These are phyloP conservation scores for Characodon lateralis DNA, from an alignment of 2,797 vertebrate genomes.

Conservation along the genomic window DNA sequence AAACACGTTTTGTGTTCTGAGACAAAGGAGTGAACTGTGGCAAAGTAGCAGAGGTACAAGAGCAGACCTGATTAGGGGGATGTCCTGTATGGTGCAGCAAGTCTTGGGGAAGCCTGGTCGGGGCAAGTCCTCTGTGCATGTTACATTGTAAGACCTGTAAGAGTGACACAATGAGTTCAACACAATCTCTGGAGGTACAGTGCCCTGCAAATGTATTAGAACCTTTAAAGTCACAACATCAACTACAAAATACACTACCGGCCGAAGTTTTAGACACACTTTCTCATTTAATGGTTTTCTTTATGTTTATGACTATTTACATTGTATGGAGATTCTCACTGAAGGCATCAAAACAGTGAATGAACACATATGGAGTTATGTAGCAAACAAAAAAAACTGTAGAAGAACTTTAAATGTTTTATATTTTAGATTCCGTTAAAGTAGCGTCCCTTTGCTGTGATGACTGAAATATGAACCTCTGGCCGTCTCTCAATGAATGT, in stretches of 20 bases:
- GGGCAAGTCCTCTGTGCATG: constrained; percentile 86
- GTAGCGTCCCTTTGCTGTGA: too few species aligned
- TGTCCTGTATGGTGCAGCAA: constrained; percentile 91
- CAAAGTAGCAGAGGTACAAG: background rate
- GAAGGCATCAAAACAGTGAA: too few species aligned
- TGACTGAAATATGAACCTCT: too few species aligned
- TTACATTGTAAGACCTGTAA: constrained; percentile 89
- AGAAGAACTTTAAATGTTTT: too few species aligned
- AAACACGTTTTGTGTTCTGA: constrained; percentile 33
- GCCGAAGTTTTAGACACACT: too few species aligned
- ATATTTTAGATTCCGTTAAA: too few species aligned
- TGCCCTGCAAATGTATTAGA: background rate
- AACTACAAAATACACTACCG: background rate
- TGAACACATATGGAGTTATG: too few species aligned
- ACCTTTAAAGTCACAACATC: background rate
- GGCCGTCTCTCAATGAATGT: too few species aligned
- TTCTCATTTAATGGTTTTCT: too few species aligned
- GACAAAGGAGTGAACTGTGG: constrained; percentile 26
- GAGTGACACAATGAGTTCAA: constrained; percentile 22
- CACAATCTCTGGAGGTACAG: background rate
- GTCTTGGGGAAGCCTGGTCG: constrained; percentile 89
- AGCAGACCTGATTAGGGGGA: constrained; percentile 90
- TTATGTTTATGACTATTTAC: too few species aligned
- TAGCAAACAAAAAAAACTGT: too few species aligned
- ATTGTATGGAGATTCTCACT: too few species aligned